Base-by-base conservation (phyloP, 1,140 invertebrate species). In the Caenorhabditis remanei region DNA sequence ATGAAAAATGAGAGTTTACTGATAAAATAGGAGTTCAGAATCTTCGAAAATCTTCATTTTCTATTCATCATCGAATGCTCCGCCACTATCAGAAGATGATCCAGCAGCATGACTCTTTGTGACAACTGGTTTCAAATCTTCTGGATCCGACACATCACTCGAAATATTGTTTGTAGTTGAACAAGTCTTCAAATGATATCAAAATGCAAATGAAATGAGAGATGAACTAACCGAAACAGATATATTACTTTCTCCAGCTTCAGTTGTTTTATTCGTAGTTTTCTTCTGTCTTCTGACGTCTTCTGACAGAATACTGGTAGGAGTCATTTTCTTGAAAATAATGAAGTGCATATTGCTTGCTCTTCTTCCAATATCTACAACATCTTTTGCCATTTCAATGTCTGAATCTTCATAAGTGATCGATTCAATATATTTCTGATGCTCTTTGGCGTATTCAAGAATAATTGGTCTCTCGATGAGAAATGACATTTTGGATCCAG, bases 341-440 rank as follows among this genome's bases (percentile, higher is more conserved):
- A 75, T 75, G 19, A 75, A 75, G 19, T 75, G 67, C 67, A 75
- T 75, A 75, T 75, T 75, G n/a, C 67, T 75, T 5, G 67, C 67
- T 48, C 21, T 41, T 46, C 61, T 41, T 65, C 67, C 67, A 46
- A 75, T 75, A 14, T 75, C 43, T 1, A 46, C 46, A 6, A 48
- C 67, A 48, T 75, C 67, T 14, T 75, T 11, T n/a, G 67, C 67
- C 67, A 75, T 75, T 46, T 75, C 24, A 2, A 40, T 9, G 6
- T 75, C 43, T 2, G 13, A 5, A 43, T 46, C n/a, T 5, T 75
- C 67, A 46, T 19, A 16, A 4, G 71, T 14, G 11, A 79, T 50
- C 46, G 71, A 79, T 13, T 50, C 43, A 9, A 79, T 50, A n/a
- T 43, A 79, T 53, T 43, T 79, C 19, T 79, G n/a, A 8, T 21